These are phyloP conservation scores for Pristis pectinata DNA, from an alignment of 2,797 vertebrate genomes.

Conservation along the genomic window DNA sequence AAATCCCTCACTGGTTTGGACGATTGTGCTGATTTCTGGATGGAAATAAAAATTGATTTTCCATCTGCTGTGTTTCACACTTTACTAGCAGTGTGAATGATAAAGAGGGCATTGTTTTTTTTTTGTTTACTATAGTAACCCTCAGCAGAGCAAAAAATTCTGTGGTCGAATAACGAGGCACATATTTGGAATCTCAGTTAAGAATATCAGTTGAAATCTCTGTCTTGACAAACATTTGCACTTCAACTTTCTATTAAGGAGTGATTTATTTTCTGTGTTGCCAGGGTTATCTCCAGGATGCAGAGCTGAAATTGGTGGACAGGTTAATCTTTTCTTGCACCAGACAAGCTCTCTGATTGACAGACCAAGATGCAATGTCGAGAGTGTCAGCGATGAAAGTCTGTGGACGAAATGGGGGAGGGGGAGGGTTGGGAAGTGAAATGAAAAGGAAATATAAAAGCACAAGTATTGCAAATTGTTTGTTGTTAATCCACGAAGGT, in stretches of 20 bases:
- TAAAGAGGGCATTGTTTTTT: background rate
- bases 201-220: constrained; percentile 23
- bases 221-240: background rate
- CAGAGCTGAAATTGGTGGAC: background rate
- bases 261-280: background rate
- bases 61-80: background rate
- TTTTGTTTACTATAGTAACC: background rate
- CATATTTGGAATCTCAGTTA: background rate
- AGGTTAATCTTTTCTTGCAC: constrained; percentile 8
- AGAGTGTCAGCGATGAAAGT: background rate
- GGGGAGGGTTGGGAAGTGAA: background rate
- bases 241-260: constrained; percentile 21
- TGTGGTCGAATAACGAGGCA: background rate
- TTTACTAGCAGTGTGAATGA: background rate
- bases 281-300: background rate
- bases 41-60: background rate
- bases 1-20: background rate
- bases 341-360: constrained; percentile 3
- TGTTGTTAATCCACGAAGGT: background rate
- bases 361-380: background rate
- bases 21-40: background rate
- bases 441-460: background rate
- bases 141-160: background rate
- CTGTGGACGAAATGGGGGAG: background rate
- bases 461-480: background rate